phyloP scores from a whole-genome alignment of 2,797 vertebrate species.

The Lates japonicus region DNA sequence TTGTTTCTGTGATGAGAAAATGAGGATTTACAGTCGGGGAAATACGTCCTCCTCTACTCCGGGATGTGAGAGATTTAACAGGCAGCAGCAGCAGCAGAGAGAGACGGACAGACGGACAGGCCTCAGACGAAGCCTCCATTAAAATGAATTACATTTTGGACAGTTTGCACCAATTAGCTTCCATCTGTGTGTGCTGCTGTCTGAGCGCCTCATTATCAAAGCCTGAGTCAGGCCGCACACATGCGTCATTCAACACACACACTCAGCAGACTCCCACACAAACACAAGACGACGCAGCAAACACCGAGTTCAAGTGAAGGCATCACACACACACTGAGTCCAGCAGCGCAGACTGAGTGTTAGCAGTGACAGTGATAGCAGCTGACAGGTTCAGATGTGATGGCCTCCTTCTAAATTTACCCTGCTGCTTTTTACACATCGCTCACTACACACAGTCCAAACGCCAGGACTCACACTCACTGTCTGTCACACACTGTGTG shows the following conservation, averaged over 20 bases:
- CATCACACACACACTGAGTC: neutral
- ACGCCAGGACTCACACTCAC: neutral
- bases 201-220: slow-evolving; percentile 37
- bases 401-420: slow-evolving; percentile 56
- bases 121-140: neutral
- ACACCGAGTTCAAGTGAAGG: too few species aligned
- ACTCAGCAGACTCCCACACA: neutral
- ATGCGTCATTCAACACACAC: neutral
- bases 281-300: neutral
- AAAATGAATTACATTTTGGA: neutral
- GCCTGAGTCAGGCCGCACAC: slow-evolving; percentile 49
- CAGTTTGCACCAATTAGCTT: slow-evolving; percentile 44
- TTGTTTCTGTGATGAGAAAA: too few species aligned
- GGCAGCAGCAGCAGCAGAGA: too few species aligned
- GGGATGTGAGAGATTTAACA: too few species aligned
- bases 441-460: neutral
- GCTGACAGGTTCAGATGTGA: slow-evolving; percentile 60
- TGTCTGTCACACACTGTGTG: too few species aligned
- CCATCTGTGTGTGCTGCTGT: slow-evolving; percentile 19
- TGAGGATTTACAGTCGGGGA: too few species aligned
- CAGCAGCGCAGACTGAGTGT: slow-evolving; percentile 18
- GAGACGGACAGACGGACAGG: neutral
- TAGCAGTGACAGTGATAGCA: slow-evolving; percentile 40
- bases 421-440: slow-evolving; percentile 36
- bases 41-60: too few species aligned